These are phyloP conservation scores for Drosophila pachea DNA, from an alignment of 1,140 invertebrate species.

Conservation along the genomic window DNA sequence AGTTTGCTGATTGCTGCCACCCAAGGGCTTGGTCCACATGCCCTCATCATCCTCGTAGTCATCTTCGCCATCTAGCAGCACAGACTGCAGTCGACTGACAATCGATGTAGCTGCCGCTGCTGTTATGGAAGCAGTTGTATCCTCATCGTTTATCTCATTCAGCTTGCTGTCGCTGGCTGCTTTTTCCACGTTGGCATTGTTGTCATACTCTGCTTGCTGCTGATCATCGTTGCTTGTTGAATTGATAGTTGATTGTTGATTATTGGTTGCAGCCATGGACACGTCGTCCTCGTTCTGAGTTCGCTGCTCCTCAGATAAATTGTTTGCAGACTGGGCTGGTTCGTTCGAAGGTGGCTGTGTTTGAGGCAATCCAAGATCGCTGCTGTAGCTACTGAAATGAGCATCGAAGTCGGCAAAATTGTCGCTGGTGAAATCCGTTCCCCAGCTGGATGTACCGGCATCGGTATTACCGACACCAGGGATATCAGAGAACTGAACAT, in stretches of 20 bases:
- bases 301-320: conserved; percentile 13
- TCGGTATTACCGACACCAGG: conserved; percentile 36
- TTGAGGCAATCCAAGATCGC: conserved; percentile 59
- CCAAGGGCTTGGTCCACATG: conserved; percentile 76
- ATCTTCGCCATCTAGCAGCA: conserved; percentile 67
- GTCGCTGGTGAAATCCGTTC: conserved; percentile 58
- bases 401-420: conserved; percentile 78
- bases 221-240: conserved; percentile 26
- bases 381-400: conserved; percentile 69
- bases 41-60: conserved; percentile 76
- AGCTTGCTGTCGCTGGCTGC: conserved; percentile 48
- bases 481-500: conserved; percentile 63
- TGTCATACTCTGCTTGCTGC: conserved; percentile 71
- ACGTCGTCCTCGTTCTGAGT: conserved; percentile 31
- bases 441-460: conserved; percentile 59
- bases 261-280: conserved; percentile 20
- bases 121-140: conserved; percentile 16
- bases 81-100: conserved; percentile 65
- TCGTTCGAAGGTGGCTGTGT: conserved; percentile 5
- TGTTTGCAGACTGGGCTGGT: conserved; percentile 18
- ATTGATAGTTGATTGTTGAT: not conserved
- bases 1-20: conserved; percentile 32
- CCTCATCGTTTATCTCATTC: conserved; percentile 33
- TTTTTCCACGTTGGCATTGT: conserved; percentile 77
- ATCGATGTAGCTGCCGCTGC: conserved; percentile 48